Evolutionary conservation across 2,888 invertebrate genomes (phyloP), one percentile per base, ranked within the genome.

Genomic region (Desoria tigrina): DNA sequence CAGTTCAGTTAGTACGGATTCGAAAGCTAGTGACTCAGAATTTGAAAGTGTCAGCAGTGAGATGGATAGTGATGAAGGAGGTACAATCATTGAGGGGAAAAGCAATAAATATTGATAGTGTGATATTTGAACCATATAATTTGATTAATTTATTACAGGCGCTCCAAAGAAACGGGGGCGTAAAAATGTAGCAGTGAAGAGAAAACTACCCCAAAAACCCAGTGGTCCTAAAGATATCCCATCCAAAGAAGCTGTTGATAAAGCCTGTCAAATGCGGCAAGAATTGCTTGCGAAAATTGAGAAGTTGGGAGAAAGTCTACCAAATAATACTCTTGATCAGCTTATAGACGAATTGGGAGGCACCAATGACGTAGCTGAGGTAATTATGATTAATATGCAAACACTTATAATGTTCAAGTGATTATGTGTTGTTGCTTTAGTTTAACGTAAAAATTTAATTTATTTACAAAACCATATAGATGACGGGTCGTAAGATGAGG

Each of bases 311-410:
- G 88, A 90, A 1, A 85, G 86, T 24, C 83, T 99, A 74, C 99
- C 99, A 6, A 92, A 97, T 42, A 99, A 99, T 81, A 97, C 99
- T 1, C 84, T 99, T 51, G 99, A 99, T 84, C 96, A 99, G 80
- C 84, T 99, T 14, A 98, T 99, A 72, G 98, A 99, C 81, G 94
- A 96, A 79, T 85, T 99, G 11, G 99, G 99, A 55, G 99, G 99
- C 1, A 92, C 97, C 0, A 94, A 96, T 76, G 92, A 93, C 81
- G 99, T 99, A 0, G 98, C 99, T 0, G 98, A 99, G 85, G 88
- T 87, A 68, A 24, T n/a, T n/a, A n/a, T 54, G n/a, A n/a, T n/a
- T 24, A n/a, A 18, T 23, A 23, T 18, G 4, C 51, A 21, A 53
- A 14, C 23, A 23, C 3, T 16, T 2, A 24, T 57, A 27, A 42